Conservation (phyloP, 2,113 vertebrate genomes). For the Menidia beryllina region DNA sequence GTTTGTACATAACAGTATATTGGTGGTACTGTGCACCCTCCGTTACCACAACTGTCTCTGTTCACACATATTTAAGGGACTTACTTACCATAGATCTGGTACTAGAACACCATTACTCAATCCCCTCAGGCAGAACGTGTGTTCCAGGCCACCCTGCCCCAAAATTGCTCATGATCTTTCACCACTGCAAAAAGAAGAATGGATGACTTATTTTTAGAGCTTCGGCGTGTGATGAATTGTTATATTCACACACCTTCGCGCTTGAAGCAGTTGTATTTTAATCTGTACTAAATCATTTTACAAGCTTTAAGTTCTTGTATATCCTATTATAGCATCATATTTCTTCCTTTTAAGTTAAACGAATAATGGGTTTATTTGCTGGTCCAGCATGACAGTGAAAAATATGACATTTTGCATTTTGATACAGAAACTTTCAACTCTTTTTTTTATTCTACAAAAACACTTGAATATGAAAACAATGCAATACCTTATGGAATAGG, state of each 20-base stretch:
- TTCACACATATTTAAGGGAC: conserved; percentile 22
- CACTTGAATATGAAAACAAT: conserved; percentile 8
- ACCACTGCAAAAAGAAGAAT: conserved; percentile 34
- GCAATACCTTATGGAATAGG: conserved; percentile 17
- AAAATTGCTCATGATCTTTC: conserved; percentile 62
- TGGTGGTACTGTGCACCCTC: not conserved
- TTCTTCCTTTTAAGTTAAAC: not conserved
- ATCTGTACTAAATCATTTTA: not conserved
- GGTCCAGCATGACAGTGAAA: not conserved
- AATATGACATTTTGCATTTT: not conserved
- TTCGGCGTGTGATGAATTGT: conserved; percentile 33
- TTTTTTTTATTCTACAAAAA: not conserved
- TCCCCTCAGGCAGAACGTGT: conserved; percentile 48
- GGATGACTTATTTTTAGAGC: conserved; percentile 32
- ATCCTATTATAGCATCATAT: not conserved
- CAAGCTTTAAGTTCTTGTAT: not conserved
- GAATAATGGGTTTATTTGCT: not conserved
- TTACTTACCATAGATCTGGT: conserved; percentile 43
- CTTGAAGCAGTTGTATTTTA: conserved; percentile 12
- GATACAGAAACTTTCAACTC: not conserved
- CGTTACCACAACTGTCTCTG: not conserved
- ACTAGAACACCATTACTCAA: conserved; percentile 56
- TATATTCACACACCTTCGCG: conserved; percentile 16
- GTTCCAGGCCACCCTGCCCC: conserved; percentile 46
- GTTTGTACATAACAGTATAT: conserved; percentile 23